phyloP scores from a whole-genome alignment of 2,888 invertebrate genomes.

The Xanthostigma xanthostigma region DNA sequence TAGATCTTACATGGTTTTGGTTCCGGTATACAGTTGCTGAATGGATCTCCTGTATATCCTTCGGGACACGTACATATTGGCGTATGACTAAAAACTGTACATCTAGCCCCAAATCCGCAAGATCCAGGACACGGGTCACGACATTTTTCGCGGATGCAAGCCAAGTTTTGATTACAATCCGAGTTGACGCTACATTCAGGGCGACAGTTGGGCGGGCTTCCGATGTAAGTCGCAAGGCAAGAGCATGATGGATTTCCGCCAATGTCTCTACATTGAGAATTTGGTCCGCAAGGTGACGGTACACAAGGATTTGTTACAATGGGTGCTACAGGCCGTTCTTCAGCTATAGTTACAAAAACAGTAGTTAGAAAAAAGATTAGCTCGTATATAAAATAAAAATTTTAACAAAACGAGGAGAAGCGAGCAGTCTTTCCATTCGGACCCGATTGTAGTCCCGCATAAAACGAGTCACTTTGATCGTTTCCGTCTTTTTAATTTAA shows the following conservation, averaged over 20 bases:
- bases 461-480: too few relatives aligned
- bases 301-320: constrained; percentile 45
- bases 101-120: constrained; percentile 62
- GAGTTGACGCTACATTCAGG: constrained; percentile 73
- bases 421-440: too few relatives aligned
- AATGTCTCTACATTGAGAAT: constrained; percentile 57
- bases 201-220: constrained; percentile 66
- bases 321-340: constrained; percentile 16
- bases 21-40: constrained; percentile 50
- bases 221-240: constrained; percentile 54
- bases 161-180: constrained; percentile 63
- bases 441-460: too few relatives aligned
- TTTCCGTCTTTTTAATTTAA: too few relatives aligned
- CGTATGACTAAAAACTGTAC: constrained; percentile 67
- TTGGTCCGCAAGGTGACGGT: constrained; percentile 68
- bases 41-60: constrained; percentile 66
- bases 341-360: too few relatives aligned
- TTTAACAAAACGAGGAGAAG: too few relatives aligned
- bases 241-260: constrained; percentile 65
- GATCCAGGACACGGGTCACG: constrained; percentile 69
- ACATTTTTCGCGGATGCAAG: constrained; percentile 71
- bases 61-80: constrained; percentile 65
- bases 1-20: constrained; percentile 20
- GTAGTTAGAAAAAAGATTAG: too few relatives aligned
- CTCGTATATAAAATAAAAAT: too few relatives aligned